Conservation (phyloP, 2,888 invertebrate species). For the Mechanitis messenoides region DNA sequence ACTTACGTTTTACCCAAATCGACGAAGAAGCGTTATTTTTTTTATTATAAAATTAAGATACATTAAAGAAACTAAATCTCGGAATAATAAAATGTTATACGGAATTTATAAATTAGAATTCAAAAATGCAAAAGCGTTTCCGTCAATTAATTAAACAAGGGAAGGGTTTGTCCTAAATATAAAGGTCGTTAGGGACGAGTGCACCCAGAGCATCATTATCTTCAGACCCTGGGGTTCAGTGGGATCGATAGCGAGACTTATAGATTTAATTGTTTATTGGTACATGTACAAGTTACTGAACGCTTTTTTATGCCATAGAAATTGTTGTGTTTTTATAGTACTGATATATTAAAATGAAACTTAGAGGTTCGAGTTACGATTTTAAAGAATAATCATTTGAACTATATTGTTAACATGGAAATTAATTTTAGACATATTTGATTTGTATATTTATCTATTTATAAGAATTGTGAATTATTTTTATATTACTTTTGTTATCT, state of each 20-base stretch:
- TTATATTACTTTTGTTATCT: background rate
- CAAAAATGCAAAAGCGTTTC: slow-evolving; percentile 60
- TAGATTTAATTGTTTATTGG: background rate
- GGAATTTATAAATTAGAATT: slow-evolving; percentile 26
- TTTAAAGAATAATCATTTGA: too few species aligned
- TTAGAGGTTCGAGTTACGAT: too few species aligned
- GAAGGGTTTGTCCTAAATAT: slow-evolving; percentile 67
- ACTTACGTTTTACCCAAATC: too few species aligned
- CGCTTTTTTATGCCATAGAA: too few species aligned
- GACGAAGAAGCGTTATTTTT: too few species aligned
- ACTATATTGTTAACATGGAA: too few species aligned
- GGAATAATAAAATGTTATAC: slow-evolving; percentile 5
- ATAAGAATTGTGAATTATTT: background rate
- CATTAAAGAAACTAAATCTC: slow-evolving; percentile 5
- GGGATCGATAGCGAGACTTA: slow-evolving; percentile 32
- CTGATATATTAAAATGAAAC: too few species aligned
- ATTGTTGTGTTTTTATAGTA: too few species aligned
- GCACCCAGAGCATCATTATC: slow-evolving; percentile 68
- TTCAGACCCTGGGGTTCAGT: slow-evolving; percentile 40
- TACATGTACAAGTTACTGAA: too few species aligned
- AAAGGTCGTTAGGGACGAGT: slow-evolving; percentile 68
- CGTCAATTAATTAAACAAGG: slow-evolving; percentile 69
- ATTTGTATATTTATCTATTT: background rate
- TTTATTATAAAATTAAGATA: background rate
- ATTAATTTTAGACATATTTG: too few species aligned